phyloP scores from a whole-genome alignment of 2,888 invertebrate species.

The Drosophila diplacantha region DNA sequence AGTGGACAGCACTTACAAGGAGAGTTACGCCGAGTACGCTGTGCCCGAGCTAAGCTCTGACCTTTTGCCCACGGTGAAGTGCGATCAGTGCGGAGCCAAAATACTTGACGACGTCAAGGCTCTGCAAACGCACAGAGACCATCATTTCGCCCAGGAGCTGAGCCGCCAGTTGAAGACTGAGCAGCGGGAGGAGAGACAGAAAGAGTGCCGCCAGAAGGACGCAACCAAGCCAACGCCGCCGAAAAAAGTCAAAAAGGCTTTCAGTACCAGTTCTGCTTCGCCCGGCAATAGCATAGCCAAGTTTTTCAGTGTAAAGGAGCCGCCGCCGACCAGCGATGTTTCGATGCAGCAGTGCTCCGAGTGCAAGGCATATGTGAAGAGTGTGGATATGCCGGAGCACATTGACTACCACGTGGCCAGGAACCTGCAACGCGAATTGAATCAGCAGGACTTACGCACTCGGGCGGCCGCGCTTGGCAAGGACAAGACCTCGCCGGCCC shows the following conservation, averaged over 20 bases:
- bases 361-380: constrained; percentile 82
- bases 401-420: constrained; percentile 91
- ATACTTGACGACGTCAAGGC: constrained; percentile 79
- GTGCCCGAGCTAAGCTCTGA: constrained; percentile 57
- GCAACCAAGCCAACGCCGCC: constrained; percentile 37
- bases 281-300: constrained; percentile 60
- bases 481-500: constrained; percentile 41
- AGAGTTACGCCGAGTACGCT: constrained; percentile 73
- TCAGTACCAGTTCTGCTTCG: constrained; percentile 1
- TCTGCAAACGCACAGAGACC: constrained; percentile 85
- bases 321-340: constrained; percentile 24
- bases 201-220: constrained; percentile 1
- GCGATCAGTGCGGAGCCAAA: constrained; percentile 83
- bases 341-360: constrained; percentile 81
- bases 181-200: constrained; percentile 40
- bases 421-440: constrained; percentile 80
- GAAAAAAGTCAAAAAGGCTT: constrained; percentile 38
- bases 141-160: constrained; percentile 84
- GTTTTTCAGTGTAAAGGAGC: constrained; percentile 53
- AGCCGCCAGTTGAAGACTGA: constrained; percentile 80
- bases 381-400: constrained; percentile 85
- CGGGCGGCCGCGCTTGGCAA: constrained; percentile 44
- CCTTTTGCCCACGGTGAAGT: constrained; percentile 74
- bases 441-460: constrained; percentile 66
- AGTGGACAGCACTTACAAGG: constrained; percentile 43